A percentile compares a stretch with the other conserved stretches of the same genome.
Conservation (phyloP, 2,113 vertebrate genomes). For the Acanthochromis polyacanthus region DNA sequence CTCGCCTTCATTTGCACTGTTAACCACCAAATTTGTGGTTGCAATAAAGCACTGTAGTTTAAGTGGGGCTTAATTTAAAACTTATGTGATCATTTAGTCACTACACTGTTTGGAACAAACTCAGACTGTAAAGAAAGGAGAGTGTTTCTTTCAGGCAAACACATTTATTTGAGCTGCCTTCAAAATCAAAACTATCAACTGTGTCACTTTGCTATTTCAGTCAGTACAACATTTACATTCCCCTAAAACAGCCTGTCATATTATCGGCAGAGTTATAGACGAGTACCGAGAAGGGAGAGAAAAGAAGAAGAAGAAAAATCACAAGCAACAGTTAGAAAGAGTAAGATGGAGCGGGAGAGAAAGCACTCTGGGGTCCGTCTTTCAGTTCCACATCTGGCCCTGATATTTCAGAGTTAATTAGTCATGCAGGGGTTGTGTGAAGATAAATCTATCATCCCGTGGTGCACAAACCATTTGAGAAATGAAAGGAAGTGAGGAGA, state of each 20-base stretch:
- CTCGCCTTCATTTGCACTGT: neutral
- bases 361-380: slow-evolving; percentile 85
- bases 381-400: slow-evolving; percentile 98
- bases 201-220: slow-evolving; percentile 47
- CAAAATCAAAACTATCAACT: slow-evolving; percentile 40
- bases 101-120: slow-evolving; percentile 1
- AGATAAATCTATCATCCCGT: slow-evolving; percentile 99
- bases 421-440: slow-evolving; percentile 98
- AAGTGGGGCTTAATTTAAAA: slow-evolving; percentile 7
- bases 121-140: neutral
- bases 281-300: slow-evolving; percentile 17
- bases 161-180: slow-evolving; percentile 40
- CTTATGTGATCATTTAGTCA: slow-evolving; percentile 11
- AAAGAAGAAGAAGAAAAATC: slow-evolving; percentile 41
- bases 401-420: slow-evolving; percentile 99
- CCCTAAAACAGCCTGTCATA: slow-evolving; percentile 61
- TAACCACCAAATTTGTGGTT: neutral
- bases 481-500: slow-evolving; percentile 99
- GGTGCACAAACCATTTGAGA: slow-evolving; percentile 98
- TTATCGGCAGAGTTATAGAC: slow-evolving; percentile 44
- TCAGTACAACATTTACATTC: slow-evolving; percentile 57
- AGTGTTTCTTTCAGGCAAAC: slow-evolving; percentile 23
- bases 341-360: slow-evolving; percentile 36
- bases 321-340: slow-evolving; percentile 62
- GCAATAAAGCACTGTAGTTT: neutral